phyloP scores from a whole-genome alignment of 1,140 invertebrate genomes.

The Heterodera carotae region DNA sequence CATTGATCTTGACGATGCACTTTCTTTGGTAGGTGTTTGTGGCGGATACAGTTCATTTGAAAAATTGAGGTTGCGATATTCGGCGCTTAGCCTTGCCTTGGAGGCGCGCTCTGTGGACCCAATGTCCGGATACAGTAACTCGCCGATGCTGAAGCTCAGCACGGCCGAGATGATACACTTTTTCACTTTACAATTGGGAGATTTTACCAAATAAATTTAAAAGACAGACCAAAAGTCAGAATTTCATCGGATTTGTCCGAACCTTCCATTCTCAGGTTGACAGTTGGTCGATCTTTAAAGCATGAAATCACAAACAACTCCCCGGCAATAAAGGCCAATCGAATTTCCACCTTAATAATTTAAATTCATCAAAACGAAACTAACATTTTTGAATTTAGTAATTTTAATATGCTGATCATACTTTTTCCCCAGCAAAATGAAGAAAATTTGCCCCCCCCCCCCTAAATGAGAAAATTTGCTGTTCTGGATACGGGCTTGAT shows the following conservation, averaged over 20 bases:
- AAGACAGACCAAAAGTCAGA: neutral
- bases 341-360: slow-evolving; percentile 21
- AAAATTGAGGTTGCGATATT: slow-evolving; percentile 26
- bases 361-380: slow-evolving; percentile 3
- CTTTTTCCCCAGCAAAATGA: too few species aligned
- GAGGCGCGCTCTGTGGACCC: slow-evolving; percentile 17
- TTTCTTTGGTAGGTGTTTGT: slow-evolving; percentile 1
- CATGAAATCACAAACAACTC: slow-evolving; percentile 30
- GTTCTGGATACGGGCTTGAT: too few species aligned
- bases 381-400: neutral
- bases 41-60: slow-evolving; percentile 17
- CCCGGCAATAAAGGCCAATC: slow-evolving; percentile 19
- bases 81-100: slow-evolving; percentile 17
- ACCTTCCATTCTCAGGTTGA: slow-evolving; percentile 1
- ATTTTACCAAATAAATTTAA: too few species aligned
- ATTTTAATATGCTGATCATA: neutral
- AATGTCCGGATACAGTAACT: slow-evolving; percentile 25
- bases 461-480: too few species aligned
- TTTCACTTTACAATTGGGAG: neutral
- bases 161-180: slow-evolving; percentile 20
- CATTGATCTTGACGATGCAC: neutral
- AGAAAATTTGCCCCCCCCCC: too few species aligned
- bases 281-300: slow-evolving; percentile 12
- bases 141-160: slow-evolving; percentile 28
- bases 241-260: slow-evolving; percentile 10